Evolutionary conservation across 2,113 vertebrate genomes (phyloP).

Genomic region (Phalacrocorax pelagicus): DNA sequence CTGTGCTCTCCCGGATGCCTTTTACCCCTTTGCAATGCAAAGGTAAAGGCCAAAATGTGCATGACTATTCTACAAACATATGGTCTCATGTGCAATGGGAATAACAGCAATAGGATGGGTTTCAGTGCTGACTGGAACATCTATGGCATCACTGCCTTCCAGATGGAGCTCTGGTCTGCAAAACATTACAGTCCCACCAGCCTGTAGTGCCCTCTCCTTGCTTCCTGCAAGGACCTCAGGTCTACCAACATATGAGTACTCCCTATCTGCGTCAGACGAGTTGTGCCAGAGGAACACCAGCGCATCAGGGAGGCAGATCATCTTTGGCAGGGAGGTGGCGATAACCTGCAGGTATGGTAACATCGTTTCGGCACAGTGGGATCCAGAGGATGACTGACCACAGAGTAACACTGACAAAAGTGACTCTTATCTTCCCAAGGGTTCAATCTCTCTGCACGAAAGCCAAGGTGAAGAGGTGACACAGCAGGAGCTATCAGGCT

Average conservation of each 20-base stretch:
- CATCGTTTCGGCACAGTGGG: not conserved
- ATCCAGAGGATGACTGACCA: not conserved
- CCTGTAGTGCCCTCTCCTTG: not conserved
- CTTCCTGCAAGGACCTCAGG: not conserved
- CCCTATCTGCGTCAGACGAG: not conserved
- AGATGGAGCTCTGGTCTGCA: not conserved
- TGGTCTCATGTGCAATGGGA: rapidly evolving
- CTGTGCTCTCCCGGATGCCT: not conserved
- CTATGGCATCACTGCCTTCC: not conserved
- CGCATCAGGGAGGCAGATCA: rapidly evolving
- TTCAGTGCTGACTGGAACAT: not conserved
- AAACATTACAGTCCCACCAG: not conserved
- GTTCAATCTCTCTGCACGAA: not conserved
- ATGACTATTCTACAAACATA: not conserved
- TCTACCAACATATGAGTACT: rapidly evolving
- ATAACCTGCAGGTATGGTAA: not conserved
- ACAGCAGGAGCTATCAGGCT: not conserved
- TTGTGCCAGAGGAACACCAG: rapidly evolving
- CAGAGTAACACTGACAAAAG: not conserved
- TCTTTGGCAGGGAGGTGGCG: not conserved
- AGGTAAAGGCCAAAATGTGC: not conserved
- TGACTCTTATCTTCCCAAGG: not conserved
- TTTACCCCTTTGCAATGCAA: not conserved
- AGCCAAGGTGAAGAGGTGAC: not conserved
- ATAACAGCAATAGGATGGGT: not conserved